Evolutionary conservation across 2,113 vertebrate genomes (phyloP).

Genomic region (Halichoeres trimaculatus): DNA sequence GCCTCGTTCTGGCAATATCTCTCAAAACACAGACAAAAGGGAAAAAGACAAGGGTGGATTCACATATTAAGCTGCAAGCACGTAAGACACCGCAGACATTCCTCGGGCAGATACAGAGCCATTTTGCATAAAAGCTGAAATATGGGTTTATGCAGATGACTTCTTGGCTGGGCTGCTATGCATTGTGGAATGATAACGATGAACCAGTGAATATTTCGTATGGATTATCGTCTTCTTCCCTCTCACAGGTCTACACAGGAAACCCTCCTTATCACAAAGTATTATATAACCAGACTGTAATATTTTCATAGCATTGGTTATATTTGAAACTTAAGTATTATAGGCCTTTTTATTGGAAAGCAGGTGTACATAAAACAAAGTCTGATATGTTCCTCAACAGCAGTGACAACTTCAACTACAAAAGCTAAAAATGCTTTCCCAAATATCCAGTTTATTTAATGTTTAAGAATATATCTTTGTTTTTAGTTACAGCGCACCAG

Average conservation of each 20-base stretch:
- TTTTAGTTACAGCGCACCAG: conserved; percentile 20
- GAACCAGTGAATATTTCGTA: conserved; percentile 46
- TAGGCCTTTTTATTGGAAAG: conserved; percentile 37
- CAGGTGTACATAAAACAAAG: conserved; percentile 44
- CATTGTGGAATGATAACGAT: conserved; percentile 50
- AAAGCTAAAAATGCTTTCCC: conserved; percentile 48
- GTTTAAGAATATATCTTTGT: conserved; percentile 28
- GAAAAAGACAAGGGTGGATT: conserved; percentile 20
- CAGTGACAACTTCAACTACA: conserved; percentile 32
- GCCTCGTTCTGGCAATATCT: conserved; percentile 35
- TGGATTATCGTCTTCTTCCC: conserved; percentile 28
- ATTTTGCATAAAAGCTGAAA: conserved; percentile 64
- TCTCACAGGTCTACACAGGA: conserved; percentile 32
- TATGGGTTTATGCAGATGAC: conserved; percentile 48
- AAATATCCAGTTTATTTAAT: conserved; percentile 47
- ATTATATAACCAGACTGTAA: conserved; percentile 40
- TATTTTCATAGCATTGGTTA: conserved; percentile 29
- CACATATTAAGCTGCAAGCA: conserved; percentile 38
- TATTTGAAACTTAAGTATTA: conserved; percentile 38
- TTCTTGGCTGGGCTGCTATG: conserved; percentile 51
- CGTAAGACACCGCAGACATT: conserved; percentile 39
- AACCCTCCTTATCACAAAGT: conserved; percentile 27
- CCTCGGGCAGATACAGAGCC: conserved; percentile 31
- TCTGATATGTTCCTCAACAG: conserved; percentile 37
- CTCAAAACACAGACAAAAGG: conserved; percentile 47